These are phyloP conservation scores for Sphenopsis melanotis DNA, from an alignment of 2,797 vertebrate genomes.

Conservation along the genomic window DNA sequence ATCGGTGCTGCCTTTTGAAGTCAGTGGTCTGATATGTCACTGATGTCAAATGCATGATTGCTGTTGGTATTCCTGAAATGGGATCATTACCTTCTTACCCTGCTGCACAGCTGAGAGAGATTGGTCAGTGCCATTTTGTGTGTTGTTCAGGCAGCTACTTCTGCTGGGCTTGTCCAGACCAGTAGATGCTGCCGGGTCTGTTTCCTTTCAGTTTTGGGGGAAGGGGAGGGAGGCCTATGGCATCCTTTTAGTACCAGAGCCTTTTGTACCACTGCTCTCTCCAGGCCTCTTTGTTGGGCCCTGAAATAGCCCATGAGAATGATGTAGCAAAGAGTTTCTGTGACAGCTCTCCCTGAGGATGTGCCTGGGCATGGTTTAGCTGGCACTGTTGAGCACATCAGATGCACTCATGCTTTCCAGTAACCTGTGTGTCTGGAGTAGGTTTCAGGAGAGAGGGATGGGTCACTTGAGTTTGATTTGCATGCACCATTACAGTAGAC, in stretches of 20 bases:
- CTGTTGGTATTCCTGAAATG: background rate
- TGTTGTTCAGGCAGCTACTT: background rate
- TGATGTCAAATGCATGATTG: background rate
- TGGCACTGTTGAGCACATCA: background rate
- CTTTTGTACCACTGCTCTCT: background rate
- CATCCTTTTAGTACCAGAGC: background rate
- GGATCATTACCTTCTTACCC: background rate
- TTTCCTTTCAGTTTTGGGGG: background rate
- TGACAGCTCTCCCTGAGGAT: background rate
- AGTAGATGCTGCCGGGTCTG: background rate
- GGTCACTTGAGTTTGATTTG: background rate
- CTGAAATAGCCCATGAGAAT: background rate
- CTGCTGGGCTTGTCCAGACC: background rate
- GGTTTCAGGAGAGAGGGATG: background rate
- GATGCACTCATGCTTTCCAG: accelerated
- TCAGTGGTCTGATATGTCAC: background rate
- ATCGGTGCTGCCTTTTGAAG: background rate
- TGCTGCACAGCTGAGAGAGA: background rate
- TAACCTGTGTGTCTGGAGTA: background rate
- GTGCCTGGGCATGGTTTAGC: background rate
- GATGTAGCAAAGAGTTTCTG: background rate
- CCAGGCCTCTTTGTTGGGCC: accelerated
- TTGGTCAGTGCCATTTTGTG: background rate
- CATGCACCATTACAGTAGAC: background rate
- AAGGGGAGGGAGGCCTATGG: background rate